Conservation (phyloP, 2,113 vertebrate species). For the Melanotaenia duboulayi region DNA sequence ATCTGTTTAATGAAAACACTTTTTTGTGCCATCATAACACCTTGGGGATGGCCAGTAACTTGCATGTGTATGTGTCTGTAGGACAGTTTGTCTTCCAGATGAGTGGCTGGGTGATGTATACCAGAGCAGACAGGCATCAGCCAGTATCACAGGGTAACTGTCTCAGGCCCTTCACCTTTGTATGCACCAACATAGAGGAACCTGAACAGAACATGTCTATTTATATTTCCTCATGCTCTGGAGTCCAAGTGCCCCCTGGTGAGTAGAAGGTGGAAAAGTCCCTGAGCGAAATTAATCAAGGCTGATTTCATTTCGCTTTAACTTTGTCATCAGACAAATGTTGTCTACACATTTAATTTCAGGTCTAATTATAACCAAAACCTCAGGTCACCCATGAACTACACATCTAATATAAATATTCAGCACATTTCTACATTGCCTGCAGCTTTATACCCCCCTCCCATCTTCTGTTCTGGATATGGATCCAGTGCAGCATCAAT, state of each 20-base stretch:
- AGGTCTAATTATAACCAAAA: constrained; percentile 39
- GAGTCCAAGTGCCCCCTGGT: constrained; percentile 65
- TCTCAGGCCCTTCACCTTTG: constrained; percentile 48
- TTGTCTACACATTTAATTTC: constrained; percentile 28
- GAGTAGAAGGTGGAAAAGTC: constrained; percentile 46
- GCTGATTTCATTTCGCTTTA: constrained; percentile 28
- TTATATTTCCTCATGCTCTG: constrained; percentile 33
- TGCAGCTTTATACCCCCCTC: constrained; percentile 17
- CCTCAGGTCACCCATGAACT: constrained; percentile 31
- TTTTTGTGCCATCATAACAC: constrained; percentile 37
- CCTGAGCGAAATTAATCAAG: background rate
- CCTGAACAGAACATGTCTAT: constrained; percentile 30
- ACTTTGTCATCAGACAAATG: constrained; percentile 33
- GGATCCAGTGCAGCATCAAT: constrained; percentile 63
- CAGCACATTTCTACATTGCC: constrained; percentile 43
- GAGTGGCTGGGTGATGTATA: constrained; percentile 48
- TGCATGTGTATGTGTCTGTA: constrained; percentile 23
- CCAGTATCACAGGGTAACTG: constrained; percentile 53
- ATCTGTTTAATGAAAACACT: constrained; percentile 58
- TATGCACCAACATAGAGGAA: constrained; percentile 22
- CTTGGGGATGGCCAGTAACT: constrained; percentile 40
- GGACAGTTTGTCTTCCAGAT: constrained; percentile 62
- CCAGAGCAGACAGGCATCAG: constrained; percentile 42
- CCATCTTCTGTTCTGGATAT: constrained; percentile 51
- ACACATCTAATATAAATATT: constrained; percentile 51